Conservation (phyloP, 2,797 vertebrate species). For the Octomys mimax region DNA sequence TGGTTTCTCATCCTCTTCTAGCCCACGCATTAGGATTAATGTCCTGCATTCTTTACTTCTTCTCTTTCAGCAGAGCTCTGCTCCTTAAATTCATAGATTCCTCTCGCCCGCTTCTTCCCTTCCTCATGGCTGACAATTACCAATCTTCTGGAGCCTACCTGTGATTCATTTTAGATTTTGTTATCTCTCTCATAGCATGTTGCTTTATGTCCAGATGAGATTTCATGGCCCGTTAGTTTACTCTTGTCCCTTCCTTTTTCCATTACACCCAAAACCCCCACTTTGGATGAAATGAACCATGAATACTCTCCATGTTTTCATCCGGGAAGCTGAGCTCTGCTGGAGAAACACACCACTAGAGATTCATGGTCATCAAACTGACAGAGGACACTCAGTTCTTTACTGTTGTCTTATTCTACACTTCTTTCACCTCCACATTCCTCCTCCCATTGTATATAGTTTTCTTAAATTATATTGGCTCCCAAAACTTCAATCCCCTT, state of each 20-base stretch:
- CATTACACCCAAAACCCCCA: neutral
- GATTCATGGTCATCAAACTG: neutral
- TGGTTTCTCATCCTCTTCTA: neutral
- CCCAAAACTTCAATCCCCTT: neutral
- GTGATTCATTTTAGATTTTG: neutral
- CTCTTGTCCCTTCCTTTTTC: neutral
- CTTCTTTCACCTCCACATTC: neutral
- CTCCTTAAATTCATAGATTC: neutral
- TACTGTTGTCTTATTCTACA: neutral
- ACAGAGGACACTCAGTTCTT: neutral
- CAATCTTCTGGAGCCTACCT: neutral
- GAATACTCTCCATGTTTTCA: slow-evolving; percentile 6
- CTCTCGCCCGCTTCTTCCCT: neutral
- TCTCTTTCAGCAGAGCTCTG: neutral
- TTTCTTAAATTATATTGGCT: slow-evolving; percentile 32
- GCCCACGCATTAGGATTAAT: neutral
- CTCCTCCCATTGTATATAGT: neutral
- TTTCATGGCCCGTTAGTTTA: neutral
- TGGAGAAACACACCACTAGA: slow-evolving; percentile 45
- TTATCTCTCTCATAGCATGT: neutral
- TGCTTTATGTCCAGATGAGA: neutral
- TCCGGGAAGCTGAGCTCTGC: neutral
- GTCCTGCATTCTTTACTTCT: neutral
- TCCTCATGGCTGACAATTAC: neutral
- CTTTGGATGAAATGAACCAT: neutral